Evolutionary conservation across 1,140 invertebrate genomes (phyloP), one percentile per base, ranked within the genome.

Genomic region (Archivesica marissinica): DNA sequence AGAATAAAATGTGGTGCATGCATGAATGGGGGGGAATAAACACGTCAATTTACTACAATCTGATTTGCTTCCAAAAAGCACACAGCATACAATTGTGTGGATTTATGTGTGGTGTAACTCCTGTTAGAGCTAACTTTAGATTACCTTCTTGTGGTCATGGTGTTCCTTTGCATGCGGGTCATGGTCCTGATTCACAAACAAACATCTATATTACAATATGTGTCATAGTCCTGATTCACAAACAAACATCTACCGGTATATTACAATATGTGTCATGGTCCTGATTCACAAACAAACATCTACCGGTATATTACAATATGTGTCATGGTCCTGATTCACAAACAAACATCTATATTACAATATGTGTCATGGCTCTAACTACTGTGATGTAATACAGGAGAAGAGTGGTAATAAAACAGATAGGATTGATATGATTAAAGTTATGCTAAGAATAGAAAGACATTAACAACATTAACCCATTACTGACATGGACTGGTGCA

Each of bases 71-170:
- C 30, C 28, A 64, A 30, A 35, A 64, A 64, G 17, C 9, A 64
- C 28, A 35, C 33, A 64, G 59, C 59, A 64, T 64, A 64, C n/a
- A n/a, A n/a, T 13, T 64, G 59, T 64, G 59, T 64, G 59, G 20
- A 35, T 72, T 33, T 72, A 72, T 72, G 41, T 23, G 44, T 72
- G 39, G 39, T 30, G 33, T 72, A 30, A 47, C 39, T 72, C 68
- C 50, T 28, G 41, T 47, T 47, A 72, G n/a, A 72, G 68, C 41
- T 47, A 72, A n/a, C 68, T n/a, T 20, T 68, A 50, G 68, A 13
- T 83, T 83, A 83, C 80, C 80, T 83, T 83, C 52, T 83, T 83
- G 54, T 83, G 80, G 47, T 83, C 80, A 83, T 83, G 80, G 25
- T 83, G 80, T n/a, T 83, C 68, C 56, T 74, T 75, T 39, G 68